phyloP scores from a whole-genome alignment of 2,113 vertebrate genomes.

The Suncus etruscus region DNA sequence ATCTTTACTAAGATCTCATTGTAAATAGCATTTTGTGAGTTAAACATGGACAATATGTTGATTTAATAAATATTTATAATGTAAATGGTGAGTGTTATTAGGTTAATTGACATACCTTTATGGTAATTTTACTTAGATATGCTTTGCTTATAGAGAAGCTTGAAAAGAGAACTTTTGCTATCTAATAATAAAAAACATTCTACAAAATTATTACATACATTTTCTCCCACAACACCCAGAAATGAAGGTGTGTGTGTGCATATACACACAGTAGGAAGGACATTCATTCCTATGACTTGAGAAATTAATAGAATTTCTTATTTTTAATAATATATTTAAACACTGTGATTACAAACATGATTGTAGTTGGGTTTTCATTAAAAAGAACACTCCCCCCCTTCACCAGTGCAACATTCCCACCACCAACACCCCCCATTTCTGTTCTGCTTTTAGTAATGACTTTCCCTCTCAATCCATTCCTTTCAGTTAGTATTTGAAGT shows the following conservation, averaged over 20 bases:
- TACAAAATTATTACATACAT: conserved; percentile 4
- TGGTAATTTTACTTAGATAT: conserved; percentile 37
- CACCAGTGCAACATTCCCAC: too few relatives aligned
- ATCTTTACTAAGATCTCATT: not conserved
- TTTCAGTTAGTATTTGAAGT: not conserved
- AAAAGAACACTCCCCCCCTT: too few relatives aligned
- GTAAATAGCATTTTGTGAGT: not conserved
- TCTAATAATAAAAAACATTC: conserved; percentile 18
- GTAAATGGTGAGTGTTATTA: not conserved
- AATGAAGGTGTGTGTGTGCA: too few relatives aligned
- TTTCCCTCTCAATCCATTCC: not conserved
- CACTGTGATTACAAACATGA: too few relatives aligned
- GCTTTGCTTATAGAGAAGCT: not conserved
- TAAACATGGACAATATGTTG: not conserved
- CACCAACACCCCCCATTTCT: not conserved
- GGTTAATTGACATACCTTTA: not conserved
- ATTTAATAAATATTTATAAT: not conserved
- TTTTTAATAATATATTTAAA: too few relatives aligned
- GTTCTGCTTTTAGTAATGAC: not conserved
- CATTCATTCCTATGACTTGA: not conserved
- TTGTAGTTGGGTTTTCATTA: too few relatives aligned
- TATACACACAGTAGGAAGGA: not conserved
- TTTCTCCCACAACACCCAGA: not conserved
- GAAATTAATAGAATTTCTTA: too few relatives aligned
- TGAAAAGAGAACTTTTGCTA: conserved; percentile 29